Evolutionary conservation across 1,140 invertebrate species (phyloP).

Genomic region (Ladona fulva): DNA sequence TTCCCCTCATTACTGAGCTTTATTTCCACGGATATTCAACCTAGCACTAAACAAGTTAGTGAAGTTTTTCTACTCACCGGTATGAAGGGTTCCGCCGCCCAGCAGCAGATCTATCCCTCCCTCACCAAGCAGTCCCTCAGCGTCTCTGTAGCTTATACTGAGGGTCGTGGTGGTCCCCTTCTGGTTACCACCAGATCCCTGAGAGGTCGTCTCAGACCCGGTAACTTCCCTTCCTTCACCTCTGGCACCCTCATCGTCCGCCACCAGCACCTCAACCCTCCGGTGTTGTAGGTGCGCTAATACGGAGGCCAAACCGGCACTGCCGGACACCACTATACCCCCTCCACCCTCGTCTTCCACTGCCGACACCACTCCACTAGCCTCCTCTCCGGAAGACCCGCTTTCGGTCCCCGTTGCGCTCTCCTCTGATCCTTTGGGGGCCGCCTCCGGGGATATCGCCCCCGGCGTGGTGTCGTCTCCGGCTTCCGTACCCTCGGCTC

Average conservation of each 20-base stretch:
- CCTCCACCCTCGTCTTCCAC: constrained; percentile 42
- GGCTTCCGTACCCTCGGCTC: not conserved
- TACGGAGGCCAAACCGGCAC: constrained; percentile 25
- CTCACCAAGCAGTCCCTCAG: constrained; percentile 20
- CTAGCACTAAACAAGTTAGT: too few species aligned
- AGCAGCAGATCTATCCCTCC: constrained; percentile 22
- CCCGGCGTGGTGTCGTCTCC: not conserved
- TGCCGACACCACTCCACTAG: constrained; percentile 40
- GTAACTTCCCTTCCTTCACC: not conserved
- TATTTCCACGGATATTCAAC: too few species aligned
- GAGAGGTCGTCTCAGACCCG: not conserved
- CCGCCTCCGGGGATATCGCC: not conserved
- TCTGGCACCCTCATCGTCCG: not conserved
- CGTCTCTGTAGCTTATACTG: constrained; percentile 36
- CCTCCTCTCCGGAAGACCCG: constrained; percentile 29
- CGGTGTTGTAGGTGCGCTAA: constrained; percentile 36
- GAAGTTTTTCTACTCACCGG: not conserved
- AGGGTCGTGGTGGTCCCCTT: constrained; percentile 39
- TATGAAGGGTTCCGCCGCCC: not conserved
- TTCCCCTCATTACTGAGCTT: too few species aligned
- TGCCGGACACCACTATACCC: not conserved
- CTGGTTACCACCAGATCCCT: not conserved
- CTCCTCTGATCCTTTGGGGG: constrained; percentile 31
- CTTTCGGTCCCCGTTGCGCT: constrained; percentile 30
- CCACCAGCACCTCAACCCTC: not conserved